Conservation (phyloP, 2,888 invertebrate genomes). For the Gari tellinella region DNA sequence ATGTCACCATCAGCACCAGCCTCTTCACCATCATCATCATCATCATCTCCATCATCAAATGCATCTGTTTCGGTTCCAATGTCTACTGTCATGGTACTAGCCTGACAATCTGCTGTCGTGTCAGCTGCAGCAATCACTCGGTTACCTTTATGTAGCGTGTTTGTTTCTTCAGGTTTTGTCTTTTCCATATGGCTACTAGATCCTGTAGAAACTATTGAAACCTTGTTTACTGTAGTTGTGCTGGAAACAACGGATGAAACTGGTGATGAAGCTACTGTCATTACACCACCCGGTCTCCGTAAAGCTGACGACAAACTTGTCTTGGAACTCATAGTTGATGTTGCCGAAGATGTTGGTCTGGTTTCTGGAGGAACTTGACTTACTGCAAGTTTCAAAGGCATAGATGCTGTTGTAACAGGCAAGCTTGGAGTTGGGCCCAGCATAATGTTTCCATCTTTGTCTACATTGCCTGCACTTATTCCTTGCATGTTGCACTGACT, state of each 20-base stretch:
- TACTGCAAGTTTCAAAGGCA: no score
- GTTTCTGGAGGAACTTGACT: no score
- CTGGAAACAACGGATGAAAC: background rate
- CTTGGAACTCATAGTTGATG: no score
- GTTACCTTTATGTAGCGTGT: constrained; percentile 15
- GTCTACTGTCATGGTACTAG: constrained; percentile 46
- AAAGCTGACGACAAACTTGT: background rate
- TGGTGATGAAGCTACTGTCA: background rate
- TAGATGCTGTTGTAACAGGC: background rate
- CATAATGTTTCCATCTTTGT: constrained; percentile 2
- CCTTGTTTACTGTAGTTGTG: background rate
- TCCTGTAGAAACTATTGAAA: background rate
- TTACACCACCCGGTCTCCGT: no score
- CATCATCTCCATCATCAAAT: constrained; percentile 45
- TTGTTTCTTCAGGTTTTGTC: constrained; percentile 1
- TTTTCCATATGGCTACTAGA: background rate
- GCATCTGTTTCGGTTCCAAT: constrained; percentile 61
- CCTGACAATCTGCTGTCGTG: constrained; percentile 50
- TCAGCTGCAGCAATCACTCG: constrained; percentile 57
- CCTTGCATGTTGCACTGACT: constrained; percentile 71
- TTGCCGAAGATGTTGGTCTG: no score
- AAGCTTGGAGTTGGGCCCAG: background rate
- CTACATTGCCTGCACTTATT: constrained; percentile 11
- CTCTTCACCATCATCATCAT: constrained; percentile 19
- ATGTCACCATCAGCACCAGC: background rate